Percentiles rank a stretch among this genome's conserved stretches.
phyloP scores from a whole-genome alignment of 2,797 vertebrate species.

The Lemur catta region DNA sequence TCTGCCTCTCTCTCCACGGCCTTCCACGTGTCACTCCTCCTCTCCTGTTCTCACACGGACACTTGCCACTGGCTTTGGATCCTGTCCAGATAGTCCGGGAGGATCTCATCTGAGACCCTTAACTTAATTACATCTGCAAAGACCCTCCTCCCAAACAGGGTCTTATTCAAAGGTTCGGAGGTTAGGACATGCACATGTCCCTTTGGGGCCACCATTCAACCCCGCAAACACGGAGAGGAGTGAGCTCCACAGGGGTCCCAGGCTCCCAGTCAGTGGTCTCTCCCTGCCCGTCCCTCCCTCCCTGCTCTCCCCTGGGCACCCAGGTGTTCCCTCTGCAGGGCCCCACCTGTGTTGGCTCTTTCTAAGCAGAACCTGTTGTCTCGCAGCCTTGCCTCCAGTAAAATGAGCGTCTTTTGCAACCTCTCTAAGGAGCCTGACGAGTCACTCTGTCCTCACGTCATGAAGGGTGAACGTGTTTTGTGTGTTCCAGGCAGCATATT shows the following conservation, averaged over 20 bases:
- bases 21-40: not conserved
- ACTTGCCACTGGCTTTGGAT: not conserved
- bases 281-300: too few relatives aligned
- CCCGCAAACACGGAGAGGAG: too few relatives aligned
- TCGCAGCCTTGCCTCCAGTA: not conserved
- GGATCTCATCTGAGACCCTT: not conserved
- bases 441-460: accelerated
- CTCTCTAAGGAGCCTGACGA: accelerated
- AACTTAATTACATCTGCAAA: not conserved
- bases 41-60: not conserved
- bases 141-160: not conserved
- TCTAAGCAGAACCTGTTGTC: not conserved
- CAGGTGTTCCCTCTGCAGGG: not conserved
- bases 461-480: accelerated
- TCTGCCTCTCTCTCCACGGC: not conserved
- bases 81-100: not conserved
- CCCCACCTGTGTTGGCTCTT: not conserved
- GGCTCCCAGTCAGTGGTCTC: not conserved
- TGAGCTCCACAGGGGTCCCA: not conserved
- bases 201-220: too few relatives aligned
- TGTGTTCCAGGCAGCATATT: accelerated
- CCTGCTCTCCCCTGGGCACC: too few relatives aligned
- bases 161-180: not conserved
- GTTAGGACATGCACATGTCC: not conserved
- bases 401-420: not conserved